Evolutionary conservation across 1,140 invertebrate species (phyloP).

Genomic region (Battus philenor): DNA sequence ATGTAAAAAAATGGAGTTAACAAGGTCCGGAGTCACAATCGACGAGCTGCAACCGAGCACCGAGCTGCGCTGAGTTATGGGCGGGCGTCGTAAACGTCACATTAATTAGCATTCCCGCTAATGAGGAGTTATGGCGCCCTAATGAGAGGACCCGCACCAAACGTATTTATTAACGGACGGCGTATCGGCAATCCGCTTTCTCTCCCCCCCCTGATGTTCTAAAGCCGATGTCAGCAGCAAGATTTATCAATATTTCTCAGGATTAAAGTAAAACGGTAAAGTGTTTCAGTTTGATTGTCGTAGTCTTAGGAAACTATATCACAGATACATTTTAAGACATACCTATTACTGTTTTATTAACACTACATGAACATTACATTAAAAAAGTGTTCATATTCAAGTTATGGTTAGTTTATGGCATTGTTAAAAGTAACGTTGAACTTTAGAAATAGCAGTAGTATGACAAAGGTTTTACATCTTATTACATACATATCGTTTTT

Average conservation of each 20-base stretch:
- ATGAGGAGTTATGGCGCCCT: conserved; percentile 72
- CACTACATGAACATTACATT: too few species aligned
- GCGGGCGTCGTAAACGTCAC: conserved; percentile 56
- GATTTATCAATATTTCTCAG: conserved; percentile 12
- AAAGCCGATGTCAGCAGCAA: not conserved
- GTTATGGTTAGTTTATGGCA: too few species aligned
- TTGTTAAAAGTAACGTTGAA: too few species aligned
- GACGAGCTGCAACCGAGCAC: not conserved
- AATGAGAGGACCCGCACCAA: conserved; percentile 62
- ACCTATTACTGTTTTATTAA: too few species aligned
- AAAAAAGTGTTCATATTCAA: too few species aligned
- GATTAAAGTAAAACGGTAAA: too few species aligned
- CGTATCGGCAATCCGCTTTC: conserved; percentile 16
- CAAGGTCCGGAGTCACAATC: conserved; percentile 15
- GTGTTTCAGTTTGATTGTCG: too few species aligned
- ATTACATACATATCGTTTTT: too few species aligned
- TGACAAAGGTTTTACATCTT: too few species aligned
- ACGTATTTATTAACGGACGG: conserved; percentile 58
- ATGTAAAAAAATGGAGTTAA: conserved; percentile 4
- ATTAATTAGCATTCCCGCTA: conserved; percentile 69
- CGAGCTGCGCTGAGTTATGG: conserved; percentile 43
- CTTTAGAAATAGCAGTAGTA: too few species aligned
- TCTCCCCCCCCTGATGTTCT: conserved; percentile 1
- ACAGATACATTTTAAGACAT: too few species aligned
- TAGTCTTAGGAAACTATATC: too few species aligned